phyloP scores from a whole-genome alignment of 2,113 vertebrate species.

The Semnornis frantzii region DNA sequence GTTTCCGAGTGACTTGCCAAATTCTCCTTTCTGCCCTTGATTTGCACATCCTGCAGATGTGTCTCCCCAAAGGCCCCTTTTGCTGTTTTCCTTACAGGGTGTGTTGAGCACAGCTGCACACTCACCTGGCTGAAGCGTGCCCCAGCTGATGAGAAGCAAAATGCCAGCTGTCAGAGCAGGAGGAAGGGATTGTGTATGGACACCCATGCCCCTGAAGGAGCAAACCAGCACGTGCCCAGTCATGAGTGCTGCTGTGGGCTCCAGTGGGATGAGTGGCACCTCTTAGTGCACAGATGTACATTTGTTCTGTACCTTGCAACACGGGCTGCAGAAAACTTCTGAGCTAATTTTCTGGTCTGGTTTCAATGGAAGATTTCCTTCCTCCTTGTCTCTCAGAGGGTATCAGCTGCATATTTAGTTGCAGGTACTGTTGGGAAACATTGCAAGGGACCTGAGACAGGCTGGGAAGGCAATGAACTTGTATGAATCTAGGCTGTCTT shows the following conservation, averaged over 20 bases:
- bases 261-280: no score
- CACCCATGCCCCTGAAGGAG: rapidly evolving
- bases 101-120: not conserved
- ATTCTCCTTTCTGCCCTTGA: constrained; percentile 32
- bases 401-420: not conserved
- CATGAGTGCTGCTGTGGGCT: no score
- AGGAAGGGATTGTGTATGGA: not conserved
- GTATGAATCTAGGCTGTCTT: not conserved
- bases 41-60: constrained; percentile 70
- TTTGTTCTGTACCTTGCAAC: not conserved
- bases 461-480: not conserved
- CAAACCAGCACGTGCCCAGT: not conserved
- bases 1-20: constrained; percentile 70
- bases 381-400: not conserved
- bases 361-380: not conserved
- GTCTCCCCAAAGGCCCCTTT: constrained; percentile 33
- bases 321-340: not conserved
- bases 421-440: not conserved
- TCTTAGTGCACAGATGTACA: not conserved
- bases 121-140: not conserved
- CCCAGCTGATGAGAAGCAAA: not conserved
- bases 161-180: not conserved
- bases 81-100: not conserved
- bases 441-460: not conserved
- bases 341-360: not conserved